Conservation (phyloP, 53 echinoderm and acorn worm species). For the Henricia sp. region DNA sequence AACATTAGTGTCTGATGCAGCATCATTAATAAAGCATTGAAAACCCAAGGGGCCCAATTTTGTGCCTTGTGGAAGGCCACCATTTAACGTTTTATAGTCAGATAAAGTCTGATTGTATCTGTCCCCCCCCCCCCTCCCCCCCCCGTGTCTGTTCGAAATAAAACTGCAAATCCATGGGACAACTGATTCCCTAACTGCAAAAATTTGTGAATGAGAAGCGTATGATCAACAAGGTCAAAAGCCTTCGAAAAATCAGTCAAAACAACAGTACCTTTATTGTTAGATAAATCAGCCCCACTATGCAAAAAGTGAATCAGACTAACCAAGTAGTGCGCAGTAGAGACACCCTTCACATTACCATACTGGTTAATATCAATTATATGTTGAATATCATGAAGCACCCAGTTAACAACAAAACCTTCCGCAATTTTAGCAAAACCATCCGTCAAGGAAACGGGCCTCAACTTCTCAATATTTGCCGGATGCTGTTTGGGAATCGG, state of each 20-base stretch:
- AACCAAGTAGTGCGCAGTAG: slow-evolving; percentile 49
- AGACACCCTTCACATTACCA: slow-evolving; percentile 42
- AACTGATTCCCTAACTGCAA: background rate
- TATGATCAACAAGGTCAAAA: slow-evolving; percentile 37
- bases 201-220: slow-evolving; percentile 10
- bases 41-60: background rate
- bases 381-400: slow-evolving; percentile 34
- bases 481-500: slow-evolving; percentile 45
- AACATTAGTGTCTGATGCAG: background rate
- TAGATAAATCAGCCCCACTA: slow-evolving; percentile 29
- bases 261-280: slow-evolving; percentile 20
- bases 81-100: slow-evolving; percentile 1
- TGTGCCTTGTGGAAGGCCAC: slow-evolving; percentile 14
- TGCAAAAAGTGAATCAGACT: slow-evolving; percentile 45
- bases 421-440: slow-evolving; percentile 37
- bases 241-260: slow-evolving; percentile 30
- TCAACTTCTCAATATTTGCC: slow-evolving; percentile 54
- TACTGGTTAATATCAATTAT: slow-evolving; percentile 30
- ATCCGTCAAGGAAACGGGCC: slow-evolving; percentile 50
- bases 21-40: slow-evolving; percentile 14
- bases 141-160: background rate
- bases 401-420: slow-evolving; percentile 42
- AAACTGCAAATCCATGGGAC: slow-evolving; percentile 7
- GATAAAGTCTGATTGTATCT: slow-evolving; percentile 7
- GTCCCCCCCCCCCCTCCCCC: no score